Conservation (phyloP, 2,113 vertebrate genomes). For the Zapus hudsonius region DNA sequence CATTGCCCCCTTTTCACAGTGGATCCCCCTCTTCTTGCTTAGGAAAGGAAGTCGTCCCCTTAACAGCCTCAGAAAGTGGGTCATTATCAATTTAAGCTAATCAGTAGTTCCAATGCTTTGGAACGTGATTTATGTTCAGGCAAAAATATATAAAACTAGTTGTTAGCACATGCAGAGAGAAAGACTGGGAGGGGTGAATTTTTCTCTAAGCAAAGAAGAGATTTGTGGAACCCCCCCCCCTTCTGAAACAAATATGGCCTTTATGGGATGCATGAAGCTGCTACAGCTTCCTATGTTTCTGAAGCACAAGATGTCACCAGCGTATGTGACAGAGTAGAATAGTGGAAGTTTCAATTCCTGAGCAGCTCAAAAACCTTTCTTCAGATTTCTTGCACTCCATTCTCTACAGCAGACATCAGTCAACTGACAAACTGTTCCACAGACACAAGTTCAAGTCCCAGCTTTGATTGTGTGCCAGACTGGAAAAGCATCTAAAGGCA, state of each 20-base stretch:
- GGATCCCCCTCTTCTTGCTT: background rate
- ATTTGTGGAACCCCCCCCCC: background rate
- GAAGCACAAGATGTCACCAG: background rate
- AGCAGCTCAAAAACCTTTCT: background rate
- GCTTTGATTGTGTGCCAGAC: background rate
- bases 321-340: background rate
- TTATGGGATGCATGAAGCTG: background rate
- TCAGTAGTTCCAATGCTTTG: background rate
- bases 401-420: background rate
- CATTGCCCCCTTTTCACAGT: accelerated
- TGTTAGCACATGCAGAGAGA: background rate
- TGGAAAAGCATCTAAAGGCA: background rate
- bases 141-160: background rate
- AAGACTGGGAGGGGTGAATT: background rate
- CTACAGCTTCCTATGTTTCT: background rate
- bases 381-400: background rate
- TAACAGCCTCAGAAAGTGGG: background rate
- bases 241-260: background rate
- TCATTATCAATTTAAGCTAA: background rate
- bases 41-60: background rate
- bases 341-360: no score
- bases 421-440: background rate
- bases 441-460: background rate
- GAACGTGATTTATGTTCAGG: background rate
- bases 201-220: background rate